Evolutionary conservation across 2,797 vertebrate species (phyloP).

Genomic region (Danionella dracula): DNA sequence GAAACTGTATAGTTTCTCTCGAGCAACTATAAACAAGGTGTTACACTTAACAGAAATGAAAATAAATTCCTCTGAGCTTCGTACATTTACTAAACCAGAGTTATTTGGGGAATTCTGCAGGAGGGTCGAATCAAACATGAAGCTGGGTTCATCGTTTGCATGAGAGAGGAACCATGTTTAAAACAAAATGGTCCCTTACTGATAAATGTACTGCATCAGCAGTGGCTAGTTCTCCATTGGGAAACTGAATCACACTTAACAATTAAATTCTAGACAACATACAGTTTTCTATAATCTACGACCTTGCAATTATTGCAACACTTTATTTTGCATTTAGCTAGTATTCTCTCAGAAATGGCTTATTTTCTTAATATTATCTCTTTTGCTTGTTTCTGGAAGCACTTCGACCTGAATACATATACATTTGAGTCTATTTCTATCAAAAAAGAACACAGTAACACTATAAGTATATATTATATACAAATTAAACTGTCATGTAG

Average conservation of each 20-base stretch:
- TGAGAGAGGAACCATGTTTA: slow-evolving; percentile 44
- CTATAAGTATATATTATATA: slow-evolving; percentile 47
- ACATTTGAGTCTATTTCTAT: slow-evolving; percentile 12
- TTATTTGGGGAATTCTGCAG: no score
- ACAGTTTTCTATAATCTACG: slow-evolving; percentile 20
- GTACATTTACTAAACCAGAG: no score
- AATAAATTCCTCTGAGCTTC: no score
- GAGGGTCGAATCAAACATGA: no score
- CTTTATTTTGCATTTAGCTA: slow-evolving; percentile 16
- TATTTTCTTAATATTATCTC: slow-evolving; percentile 17
- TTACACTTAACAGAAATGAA: no score
- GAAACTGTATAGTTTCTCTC: no score
- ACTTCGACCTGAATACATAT: slow-evolving; percentile 38
- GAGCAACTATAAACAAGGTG: no score
- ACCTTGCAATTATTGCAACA: slow-evolving; percentile 46
- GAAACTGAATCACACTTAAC: slow-evolving; percentile 34
- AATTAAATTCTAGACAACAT: slow-evolving; percentile 20
- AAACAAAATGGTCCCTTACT: slow-evolving; percentile 47
- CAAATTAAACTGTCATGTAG: slow-evolving; percentile 41
- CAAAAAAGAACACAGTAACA: slow-evolving; percentile 45
- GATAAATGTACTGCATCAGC: slow-evolving; percentile 3
- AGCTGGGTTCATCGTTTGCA: slow-evolving; percentile 12
- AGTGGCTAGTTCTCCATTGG: slow-evolving; percentile 29
- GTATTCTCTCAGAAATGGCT: slow-evolving; percentile 47
- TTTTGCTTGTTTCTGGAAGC: slow-evolving; percentile 42